A percentile compares a stretch with the other conserved stretches of the same genome.
Conservation (phyloP, 2,888 invertebrate genomes). For the Sipha maydis region DNA sequence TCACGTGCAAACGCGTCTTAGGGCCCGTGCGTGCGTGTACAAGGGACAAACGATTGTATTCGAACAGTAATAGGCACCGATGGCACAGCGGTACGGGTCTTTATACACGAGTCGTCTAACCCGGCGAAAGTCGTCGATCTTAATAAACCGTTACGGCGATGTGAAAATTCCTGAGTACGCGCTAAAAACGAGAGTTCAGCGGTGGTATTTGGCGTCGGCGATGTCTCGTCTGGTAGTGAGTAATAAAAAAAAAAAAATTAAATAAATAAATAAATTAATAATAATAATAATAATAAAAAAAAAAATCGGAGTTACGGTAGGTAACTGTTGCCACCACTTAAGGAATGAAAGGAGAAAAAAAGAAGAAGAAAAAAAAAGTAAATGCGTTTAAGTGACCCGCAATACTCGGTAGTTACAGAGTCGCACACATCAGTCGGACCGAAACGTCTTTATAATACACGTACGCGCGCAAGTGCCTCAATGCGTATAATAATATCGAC, state of each 20-base stretch:
- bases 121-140: slow-evolving; percentile 9
- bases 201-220: slow-evolving; percentile 14
- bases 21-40: too few relatives aligned
- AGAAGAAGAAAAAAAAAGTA: slow-evolving; percentile 11
- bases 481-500: background rate
- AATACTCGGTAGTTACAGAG: background rate
- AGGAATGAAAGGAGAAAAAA: slow-evolving; percentile 39
- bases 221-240: slow-evolving; percentile 14
- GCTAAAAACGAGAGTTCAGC: slow-evolving; percentile 40
- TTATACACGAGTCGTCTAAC: background rate
- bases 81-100: background rate
- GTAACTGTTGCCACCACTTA: slow-evolving; percentile 31
- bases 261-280: too few relatives aligned
- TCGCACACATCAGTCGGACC: slow-evolving; percentile 53
- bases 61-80: background rate
- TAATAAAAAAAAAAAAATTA: background rate
- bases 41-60: slow-evolving; percentile 1
- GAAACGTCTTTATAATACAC: slow-evolving; percentile 42
- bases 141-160: slow-evolving; percentile 18
- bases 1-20: too few relatives aligned
- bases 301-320: slow-evolving; percentile 22
- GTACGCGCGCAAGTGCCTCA: background rate
- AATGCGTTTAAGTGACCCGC: slow-evolving; percentile 28
- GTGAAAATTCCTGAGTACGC: slow-evolving; percentile 21
- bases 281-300: background rate